Evolutionary conservation across 1,140 invertebrate genomes (phyloP), one percentile per base, ranked within the genome.

Genomic region (Babylonia areolata): DNA sequence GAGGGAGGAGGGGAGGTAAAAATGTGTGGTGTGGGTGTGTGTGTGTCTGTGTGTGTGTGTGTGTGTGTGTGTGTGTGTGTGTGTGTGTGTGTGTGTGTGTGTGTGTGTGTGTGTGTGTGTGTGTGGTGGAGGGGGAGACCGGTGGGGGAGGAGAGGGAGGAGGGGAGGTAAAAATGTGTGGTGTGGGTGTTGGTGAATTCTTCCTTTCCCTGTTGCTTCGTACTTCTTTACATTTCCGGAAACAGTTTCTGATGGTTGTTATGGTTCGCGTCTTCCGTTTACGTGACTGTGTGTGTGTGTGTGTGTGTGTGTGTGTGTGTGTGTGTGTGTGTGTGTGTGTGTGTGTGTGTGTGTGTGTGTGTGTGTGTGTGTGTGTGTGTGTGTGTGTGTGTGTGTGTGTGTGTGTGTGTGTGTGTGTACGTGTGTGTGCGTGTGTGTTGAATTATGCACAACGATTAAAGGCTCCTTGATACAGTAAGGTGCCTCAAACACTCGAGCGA

Each of bases 331-430:
- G 58, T 64, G 58, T 11, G 20, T 64, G 20, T 64, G 58, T 1
- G 20, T 64, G 58, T 64, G 20, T 64, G 23, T 64, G 20, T 64
- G 20, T 64, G 58, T 23, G 58, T 64, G 17, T 64, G 58, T 64
- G 58, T 64, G 58, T 64, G 58, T 64, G 20, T 64, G 58, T 64
- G 58, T 64, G 58, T 64, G 58, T 64, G 58, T 64, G 58, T 64
- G 58, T 11, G 58, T 11, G 58, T 11, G 58, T 11, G 58, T 11
- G 58, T 23, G 58, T 11, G 2, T 64, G 58, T 23, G 58, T 64
- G 58, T 64, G 58, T 64, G 58, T 23, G 58, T 64, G 17, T 64
- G 58, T 64, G 58, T 64, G 58, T 64, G 15, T 64, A 20, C 23
- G 17, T 64, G 58, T 46, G 42, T 46, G 42, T 46, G 42, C 42